Conservation (phyloP, 1,140 invertebrate species). For the Maniola jurtina region DNA sequence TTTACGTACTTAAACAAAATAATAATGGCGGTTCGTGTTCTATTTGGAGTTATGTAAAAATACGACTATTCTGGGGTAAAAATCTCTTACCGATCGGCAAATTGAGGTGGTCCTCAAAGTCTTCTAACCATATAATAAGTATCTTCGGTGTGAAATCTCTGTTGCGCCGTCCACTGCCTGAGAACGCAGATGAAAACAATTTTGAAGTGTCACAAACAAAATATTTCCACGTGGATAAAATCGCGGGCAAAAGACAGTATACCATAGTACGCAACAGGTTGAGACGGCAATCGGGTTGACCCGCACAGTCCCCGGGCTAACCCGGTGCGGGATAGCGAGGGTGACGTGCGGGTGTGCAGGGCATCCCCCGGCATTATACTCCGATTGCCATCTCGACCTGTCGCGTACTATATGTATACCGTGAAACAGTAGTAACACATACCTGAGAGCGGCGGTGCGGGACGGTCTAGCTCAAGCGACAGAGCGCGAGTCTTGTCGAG, state of each 20-base stretch:
- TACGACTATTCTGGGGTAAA: neutral
- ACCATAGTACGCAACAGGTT: no score
- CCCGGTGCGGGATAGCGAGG: no score
- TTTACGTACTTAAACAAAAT: no score
- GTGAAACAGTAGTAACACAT: neutral
- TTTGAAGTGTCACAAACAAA: neutral
- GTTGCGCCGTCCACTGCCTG: constrained; percentile 79
- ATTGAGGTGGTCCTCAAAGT: constrained; percentile 93
- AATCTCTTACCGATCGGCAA: constrained; percentile 87
- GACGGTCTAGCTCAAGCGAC: constrained; percentile 81
- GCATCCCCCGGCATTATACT: no score
- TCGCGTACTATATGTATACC: no score
- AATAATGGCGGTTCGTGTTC: no score
- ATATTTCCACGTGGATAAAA: neutral
- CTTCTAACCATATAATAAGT: constrained; percentile 96
- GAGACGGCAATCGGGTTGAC: no score
- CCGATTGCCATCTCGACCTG: no score
- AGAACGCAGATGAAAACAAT: neutral
- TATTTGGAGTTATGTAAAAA: neutral
- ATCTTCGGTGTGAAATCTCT: constrained; percentile 89
- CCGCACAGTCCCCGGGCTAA: no score
- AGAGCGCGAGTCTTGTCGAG: constrained; percentile 81
- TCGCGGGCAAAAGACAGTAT: no score
- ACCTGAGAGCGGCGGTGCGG: constrained; percentile 37
- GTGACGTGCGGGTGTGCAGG: no score